A percentile compares a stretch with the other conserved stretches of the same genome.
Conservation (phyloP, 1,140 invertebrate genomes). For the Riptortus pedestris region DNA sequence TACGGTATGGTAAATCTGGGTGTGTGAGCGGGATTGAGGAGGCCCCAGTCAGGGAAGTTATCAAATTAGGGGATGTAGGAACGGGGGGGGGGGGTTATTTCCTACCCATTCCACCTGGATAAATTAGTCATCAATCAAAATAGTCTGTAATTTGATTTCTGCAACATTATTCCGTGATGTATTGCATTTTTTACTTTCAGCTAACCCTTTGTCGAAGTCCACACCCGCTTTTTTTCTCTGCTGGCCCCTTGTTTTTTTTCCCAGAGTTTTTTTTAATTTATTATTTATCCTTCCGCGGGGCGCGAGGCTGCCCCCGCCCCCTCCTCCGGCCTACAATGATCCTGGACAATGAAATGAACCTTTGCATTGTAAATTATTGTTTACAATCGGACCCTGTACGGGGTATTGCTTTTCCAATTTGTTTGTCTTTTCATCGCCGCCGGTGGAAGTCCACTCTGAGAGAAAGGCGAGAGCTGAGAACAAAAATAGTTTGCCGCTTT, state of each 20-base stretch:
- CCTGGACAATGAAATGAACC: constrained; percentile 27
- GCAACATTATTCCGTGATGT: constrained; percentile 27
- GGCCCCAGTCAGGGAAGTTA: neutral
- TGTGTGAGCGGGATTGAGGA: neutral
- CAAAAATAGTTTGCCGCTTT: constrained; percentile 18
- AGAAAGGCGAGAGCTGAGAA: neutral
- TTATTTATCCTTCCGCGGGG: constrained; percentile 10
- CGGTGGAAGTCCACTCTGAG: neutral
- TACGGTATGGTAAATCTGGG: neutral
- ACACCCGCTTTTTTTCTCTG: neutral
- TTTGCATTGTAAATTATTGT: constrained; percentile 31
- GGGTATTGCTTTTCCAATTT: constrained; percentile 30
- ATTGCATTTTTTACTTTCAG: constrained; percentile 25
- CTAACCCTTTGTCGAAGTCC: constrained; percentile 14
- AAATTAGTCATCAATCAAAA: constrained; percentile 31
- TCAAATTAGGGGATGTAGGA: neutral
- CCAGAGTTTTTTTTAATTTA: constrained; percentile 21
- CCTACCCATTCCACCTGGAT: neutral
- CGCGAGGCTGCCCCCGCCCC: neutral
- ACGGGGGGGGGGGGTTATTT: neutral
- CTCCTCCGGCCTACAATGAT: constrained; percentile 8
- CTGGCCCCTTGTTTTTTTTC: constrained; percentile 9
- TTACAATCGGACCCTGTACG: constrained; percentile 21
- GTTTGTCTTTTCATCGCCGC: constrained; percentile 24
- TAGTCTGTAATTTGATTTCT: constrained; percentile 28